Evolutionary conservation across 2,113 vertebrate genomes (phyloP).

Genomic region (Apistogramma diplotaenia): DNA sequence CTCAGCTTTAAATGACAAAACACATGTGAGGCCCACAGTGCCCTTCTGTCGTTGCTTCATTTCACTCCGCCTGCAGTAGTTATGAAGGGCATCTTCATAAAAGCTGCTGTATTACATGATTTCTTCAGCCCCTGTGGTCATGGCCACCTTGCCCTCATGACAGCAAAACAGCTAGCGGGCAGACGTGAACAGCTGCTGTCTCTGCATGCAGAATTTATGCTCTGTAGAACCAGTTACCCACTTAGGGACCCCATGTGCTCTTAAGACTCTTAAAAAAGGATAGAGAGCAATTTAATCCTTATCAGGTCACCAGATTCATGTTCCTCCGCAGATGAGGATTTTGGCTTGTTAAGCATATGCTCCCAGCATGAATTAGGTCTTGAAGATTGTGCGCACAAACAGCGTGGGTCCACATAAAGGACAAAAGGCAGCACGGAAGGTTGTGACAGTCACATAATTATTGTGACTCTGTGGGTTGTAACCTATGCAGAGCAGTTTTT

Average conservation of each 20-base stretch:
- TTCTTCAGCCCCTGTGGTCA: background rate
- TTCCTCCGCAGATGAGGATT: constrained; percentile 32
- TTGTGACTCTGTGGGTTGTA: background rate
- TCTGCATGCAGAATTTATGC: constrained; percentile 31
- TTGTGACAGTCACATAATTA: background rate
- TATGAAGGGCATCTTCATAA: background rate
- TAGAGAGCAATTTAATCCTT: constrained; percentile 30
- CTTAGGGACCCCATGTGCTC: background rate
- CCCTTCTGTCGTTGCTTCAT: background rate
- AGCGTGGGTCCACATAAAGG: background rate
- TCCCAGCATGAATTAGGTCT: background rate
- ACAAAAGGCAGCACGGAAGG: background rate
- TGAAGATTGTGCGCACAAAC: constrained; percentile 3
- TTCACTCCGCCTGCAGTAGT: background rate
- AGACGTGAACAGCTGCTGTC: constrained; percentile 37
- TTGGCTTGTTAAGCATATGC: constrained; percentile 2
- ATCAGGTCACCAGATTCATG: constrained; percentile 17
- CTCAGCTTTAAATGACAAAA: background rate
- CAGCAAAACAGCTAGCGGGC: background rate
- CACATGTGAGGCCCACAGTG: background rate
- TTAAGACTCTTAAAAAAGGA: constrained; percentile 39
- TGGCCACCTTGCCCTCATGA: background rate
- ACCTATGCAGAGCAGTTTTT: background rate
- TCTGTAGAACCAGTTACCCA: background rate
- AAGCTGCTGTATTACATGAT: background rate